These are phyloP conservation scores for Thecocarcelia acutangulata DNA, from an alignment of 2,888 invertebrate species.

Conservation along the genomic window DNA sequence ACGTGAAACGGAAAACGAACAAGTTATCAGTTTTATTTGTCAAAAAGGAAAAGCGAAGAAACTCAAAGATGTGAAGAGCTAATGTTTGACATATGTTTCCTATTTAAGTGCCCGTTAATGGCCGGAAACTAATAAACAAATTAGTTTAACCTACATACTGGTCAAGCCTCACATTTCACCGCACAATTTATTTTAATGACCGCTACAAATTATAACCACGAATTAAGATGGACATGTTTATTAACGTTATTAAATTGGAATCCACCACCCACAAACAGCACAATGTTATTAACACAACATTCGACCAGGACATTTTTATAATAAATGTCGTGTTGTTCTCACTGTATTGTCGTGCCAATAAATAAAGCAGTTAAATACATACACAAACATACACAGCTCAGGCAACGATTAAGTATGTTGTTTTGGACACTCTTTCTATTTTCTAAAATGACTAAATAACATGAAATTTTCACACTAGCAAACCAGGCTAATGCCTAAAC, in stretches of 20 bases:
- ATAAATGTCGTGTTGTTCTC: conserved; percentile 60
- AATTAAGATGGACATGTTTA: conserved; percentile 70
- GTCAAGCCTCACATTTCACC: conserved; percentile 56
- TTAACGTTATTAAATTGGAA: conserved; percentile 54
- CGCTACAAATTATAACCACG: conserved; percentile 68
- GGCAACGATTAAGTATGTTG: conserved; percentile 12
- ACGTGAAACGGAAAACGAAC: background rate
- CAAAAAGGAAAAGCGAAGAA: background rate
- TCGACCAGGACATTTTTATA: conserved; percentile 32
- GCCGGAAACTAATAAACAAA: conserved; percentile 61
- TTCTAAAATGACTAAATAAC: conserved; percentile 56
- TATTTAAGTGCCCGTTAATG: conserved; percentile 49
- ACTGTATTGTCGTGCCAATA: conserved; percentile 24
- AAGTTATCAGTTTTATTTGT: background rate
- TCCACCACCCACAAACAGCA: conserved; percentile 23
- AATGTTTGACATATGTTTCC: conserved; percentile 33
- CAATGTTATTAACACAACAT: conserved; percentile 4
- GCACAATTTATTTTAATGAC: conserved; percentile 65
- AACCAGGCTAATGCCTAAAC: conserved; percentile 47
- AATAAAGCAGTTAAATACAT: conserved; percentile 20
- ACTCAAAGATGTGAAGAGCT: conserved; percentile 13
- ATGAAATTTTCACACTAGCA: conserved; percentile 58
- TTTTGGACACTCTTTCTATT: conserved; percentile 26
- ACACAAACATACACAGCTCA: conserved; percentile 7
- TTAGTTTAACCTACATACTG: conserved; percentile 62